Base-by-base conservation (phyloP, 2,113 vertebrate species). In the Eurystomus gularis region DNA sequence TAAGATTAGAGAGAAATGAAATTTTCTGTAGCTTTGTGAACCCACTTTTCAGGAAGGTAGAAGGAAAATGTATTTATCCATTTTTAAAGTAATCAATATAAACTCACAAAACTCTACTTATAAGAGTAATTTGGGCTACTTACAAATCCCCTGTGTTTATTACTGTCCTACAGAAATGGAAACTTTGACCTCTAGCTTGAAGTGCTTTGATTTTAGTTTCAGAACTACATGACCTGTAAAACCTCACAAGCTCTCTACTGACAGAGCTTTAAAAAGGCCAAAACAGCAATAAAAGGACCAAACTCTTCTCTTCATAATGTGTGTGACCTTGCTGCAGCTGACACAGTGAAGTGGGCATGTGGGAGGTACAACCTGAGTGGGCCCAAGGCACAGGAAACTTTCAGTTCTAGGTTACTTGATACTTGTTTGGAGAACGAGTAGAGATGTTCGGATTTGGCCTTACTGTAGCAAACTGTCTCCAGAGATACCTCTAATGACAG, bases 401-500 rank as follows among this genome's bases (percentile, higher is more conserved):
- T 24, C 58, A n/a, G 2, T 40, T 51, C 39, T 6, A 65, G 17
- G 29, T 44, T 21, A 44, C 40, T 62, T 46, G 60, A 4, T 18
- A 2, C 9, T 49, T 37, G 8, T 35, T 71, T 39, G 11, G 40
- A 57, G 54, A 26, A 37, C 14, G 37, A 78, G 29, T 2, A 62
- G 65, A 71, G 77, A 57, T 68, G 60, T 23, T 62, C 0, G 5
- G 42, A 48, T 48, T 78, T 48, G 42, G 55, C n/a, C 72, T 73
- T 51, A 16, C 21, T n/a, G 48, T 12, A 93, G 55, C 65, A 55
- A 88, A 65, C 29, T 42, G 76, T 64, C 49, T 64, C 52, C 76
- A 88, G 69, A 93, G 77, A 78, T 84, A 66, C 58, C 46, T 78
- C 65, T 83, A 86, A 95, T 51, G 88, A 90, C 61, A 91, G 48